These are phyloP conservation scores for Axinella damicornis DNA, from an alignment of 37 sponge, comb jelly and placozoan genomes.

Conservation along the genomic window DNA sequence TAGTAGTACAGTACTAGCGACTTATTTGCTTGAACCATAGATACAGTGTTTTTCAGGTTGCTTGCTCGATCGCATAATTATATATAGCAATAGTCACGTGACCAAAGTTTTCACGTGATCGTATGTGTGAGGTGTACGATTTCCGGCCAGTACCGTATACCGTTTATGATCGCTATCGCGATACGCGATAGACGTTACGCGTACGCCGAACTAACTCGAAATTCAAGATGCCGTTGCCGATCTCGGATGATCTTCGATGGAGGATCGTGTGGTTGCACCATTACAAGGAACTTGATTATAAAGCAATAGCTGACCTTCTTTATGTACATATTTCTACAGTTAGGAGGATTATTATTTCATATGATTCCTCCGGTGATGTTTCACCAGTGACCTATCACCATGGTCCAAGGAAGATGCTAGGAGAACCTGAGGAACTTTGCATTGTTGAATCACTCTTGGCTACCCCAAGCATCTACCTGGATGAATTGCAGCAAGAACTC, in stretches of 20 bases:
- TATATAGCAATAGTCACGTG: no score
- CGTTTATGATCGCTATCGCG: no score
- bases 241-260: slow-evolving; percentile 35
- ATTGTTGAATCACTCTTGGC: not conserved
- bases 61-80: no score
- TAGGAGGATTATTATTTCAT: not conserved
- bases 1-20: no score
- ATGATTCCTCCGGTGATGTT: slow-evolving; percentile 21
- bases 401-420: slow-evolving; percentile 10
- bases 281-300: not conserved
- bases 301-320: slow-evolving; percentile 26
- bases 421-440: not conserved
- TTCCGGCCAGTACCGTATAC: no score
- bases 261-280: slow-evolving; percentile 22
- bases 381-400: not conserved
- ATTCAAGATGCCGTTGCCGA: slow-evolving; percentile 19
- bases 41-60: no score
- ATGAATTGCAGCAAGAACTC: slow-evolving; percentile 6
- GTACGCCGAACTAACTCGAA: no score
- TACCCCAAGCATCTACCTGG: slow-evolving; percentile 39
- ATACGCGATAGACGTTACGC: no score
- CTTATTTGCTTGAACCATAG: no score
- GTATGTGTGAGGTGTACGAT: no score
- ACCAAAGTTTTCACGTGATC: no score
- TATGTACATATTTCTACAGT: slow-evolving; percentile 19